Percentiles rank a stretch among this genome's conserved stretches.
Evolutionary conservation across 2,113 vertebrate species (phyloP).

Genomic region (Podarcis raffonei): DNA sequence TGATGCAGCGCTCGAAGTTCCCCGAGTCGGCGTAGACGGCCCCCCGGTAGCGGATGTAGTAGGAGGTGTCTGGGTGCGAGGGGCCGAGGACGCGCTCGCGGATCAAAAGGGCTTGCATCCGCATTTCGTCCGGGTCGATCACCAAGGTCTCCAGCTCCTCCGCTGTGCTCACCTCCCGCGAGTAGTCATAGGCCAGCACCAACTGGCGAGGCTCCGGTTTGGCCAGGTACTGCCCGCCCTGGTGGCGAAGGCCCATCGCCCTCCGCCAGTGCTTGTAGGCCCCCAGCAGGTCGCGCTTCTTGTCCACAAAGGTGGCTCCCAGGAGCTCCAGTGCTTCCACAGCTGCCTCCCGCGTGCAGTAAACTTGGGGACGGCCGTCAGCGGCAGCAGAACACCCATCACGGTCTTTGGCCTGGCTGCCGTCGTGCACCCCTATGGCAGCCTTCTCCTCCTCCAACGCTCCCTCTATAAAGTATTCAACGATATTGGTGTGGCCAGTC

Average conservation of each 20-base stretch:
- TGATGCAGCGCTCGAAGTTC: constrained; percentile 93
- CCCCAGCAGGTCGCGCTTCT: constrained; percentile 91
- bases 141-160: constrained; percentile 93
- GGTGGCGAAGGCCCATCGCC: constrained; percentile 91
- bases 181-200: constrained; percentile 88
- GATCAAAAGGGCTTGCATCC: constrained; percentile 92
- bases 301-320: constrained; percentile 94
- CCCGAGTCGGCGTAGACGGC: constrained; percentile 94
- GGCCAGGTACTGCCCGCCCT: constrained; percentile 74
- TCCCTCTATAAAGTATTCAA: constrained; percentile 90
- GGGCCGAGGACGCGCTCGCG: constrained; percentile 93
- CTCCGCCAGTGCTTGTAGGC: constrained; percentile 91
- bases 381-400: constrained; percentile 36
- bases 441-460: constrained; percentile 35
- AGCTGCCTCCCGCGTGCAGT: constrained; percentile 81
- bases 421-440: constrained; percentile 33
- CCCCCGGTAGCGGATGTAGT: constrained; percentile 94
- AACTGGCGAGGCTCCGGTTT: constrained; percentile 86
- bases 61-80: constrained; percentile 93
- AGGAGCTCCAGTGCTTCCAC: constrained; percentile 90
- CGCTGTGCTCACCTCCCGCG: constrained; percentile 82
- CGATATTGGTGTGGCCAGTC: constrained; percentile 94
- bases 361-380: constrained; percentile 14
- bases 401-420: accelerated
- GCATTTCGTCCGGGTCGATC: constrained; percentile 93